phyloP scores from a whole-genome alignment of 2,113 vertebrate species.

The Syngnathus floridae region DNA sequence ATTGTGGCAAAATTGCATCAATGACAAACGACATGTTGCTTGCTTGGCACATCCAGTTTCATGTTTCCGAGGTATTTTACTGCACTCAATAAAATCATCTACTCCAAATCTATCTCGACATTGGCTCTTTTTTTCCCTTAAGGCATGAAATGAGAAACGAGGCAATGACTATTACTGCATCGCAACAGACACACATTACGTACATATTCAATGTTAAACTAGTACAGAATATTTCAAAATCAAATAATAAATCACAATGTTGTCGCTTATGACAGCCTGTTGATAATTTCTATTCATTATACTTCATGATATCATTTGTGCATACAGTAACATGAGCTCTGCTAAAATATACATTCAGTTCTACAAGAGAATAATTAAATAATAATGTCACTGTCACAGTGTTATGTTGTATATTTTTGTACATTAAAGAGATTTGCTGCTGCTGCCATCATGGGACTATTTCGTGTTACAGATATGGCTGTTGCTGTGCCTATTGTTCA shows the following conservation, averaged over 20 bases:
- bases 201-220: neutral
- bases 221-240: neutral
- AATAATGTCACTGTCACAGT: no score
- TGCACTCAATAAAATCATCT: neutral
- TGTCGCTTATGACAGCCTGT: neutral
- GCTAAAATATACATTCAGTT: neutral
- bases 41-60: constrained; percentile 40
- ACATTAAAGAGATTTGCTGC: neutral
- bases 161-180: constrained; percentile 36
- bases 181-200: constrained; percentile 10
- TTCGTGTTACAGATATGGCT: neutral
- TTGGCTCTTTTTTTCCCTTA: constrained; percentile 17
- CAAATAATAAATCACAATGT: neutral
- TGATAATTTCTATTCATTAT: neutral
- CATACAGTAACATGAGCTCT: neutral
- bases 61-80: neutral
- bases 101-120: neutral
- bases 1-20: neutral
- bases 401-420: neutral
- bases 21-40: constrained; percentile 32
- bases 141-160: constrained; percentile 49
- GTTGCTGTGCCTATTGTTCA: neutral
- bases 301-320: neutral
- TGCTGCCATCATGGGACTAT: neutral
- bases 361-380: no score